Evolutionary conservation across 2,888 invertebrate species (phyloP).

Genomic region (Thumatha senex): DNA sequence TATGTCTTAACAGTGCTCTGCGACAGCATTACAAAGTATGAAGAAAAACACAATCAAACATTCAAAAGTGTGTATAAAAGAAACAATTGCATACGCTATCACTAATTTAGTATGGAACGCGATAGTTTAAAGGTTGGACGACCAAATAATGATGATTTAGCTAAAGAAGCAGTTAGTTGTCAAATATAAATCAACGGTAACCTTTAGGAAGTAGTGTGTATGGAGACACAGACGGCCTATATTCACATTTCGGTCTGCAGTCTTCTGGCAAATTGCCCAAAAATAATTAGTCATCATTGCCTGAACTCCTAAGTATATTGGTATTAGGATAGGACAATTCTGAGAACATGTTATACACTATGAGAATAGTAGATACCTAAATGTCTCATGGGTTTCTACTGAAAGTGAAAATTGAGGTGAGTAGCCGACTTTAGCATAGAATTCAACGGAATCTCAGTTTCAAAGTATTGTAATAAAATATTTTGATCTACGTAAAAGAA

Average conservation of each 20-base stretch:
- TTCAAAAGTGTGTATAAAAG: no score
- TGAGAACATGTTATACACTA: slow-evolving; percentile 48
- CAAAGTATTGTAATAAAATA: background rate
- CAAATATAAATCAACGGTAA: slow-evolving; percentile 40
- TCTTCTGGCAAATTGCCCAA: slow-evolving; percentile 66
- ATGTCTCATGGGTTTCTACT: slow-evolving; percentile 20
- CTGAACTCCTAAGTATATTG: slow-evolving; percentile 45
- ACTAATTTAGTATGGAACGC: no score
- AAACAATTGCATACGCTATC: no score
- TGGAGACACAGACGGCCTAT: slow-evolving; percentile 45
- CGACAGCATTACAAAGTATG: no score
- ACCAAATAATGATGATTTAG: no score
- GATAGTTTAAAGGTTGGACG: no score
- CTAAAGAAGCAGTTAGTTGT: background rate
- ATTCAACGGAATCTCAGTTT: background rate
- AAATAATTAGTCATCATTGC: slow-evolving; percentile 75
- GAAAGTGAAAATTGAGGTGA: slow-evolving; percentile 20
- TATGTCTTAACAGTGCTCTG: no score
- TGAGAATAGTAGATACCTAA: slow-evolving; percentile 31
- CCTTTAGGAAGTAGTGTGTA: slow-evolving; percentile 51
- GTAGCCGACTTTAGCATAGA: background rate
- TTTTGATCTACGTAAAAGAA: background rate
- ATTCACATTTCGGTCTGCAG: slow-evolving; percentile 49
- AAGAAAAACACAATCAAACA: no score
- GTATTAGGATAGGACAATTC: slow-evolving; percentile 57